These are phyloP conservation scores for Crypturellus tataupa DNA, from an alignment of 2,797 vertebrate genomes.

Conservation along the genomic window DNA sequence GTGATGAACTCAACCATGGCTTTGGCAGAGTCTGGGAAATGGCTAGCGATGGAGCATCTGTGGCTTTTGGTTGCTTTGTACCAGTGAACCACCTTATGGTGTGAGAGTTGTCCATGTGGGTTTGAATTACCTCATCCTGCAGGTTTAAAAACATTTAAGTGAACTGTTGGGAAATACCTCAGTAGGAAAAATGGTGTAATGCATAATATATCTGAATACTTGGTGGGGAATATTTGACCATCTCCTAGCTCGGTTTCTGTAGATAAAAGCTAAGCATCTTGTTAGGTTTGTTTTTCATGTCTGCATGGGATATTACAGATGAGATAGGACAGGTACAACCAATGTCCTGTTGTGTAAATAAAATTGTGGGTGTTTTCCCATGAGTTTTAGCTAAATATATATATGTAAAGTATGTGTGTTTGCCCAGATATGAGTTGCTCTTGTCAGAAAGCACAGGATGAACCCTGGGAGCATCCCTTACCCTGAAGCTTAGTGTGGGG, in stretches of 20 bases:
- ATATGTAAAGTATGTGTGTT: accelerated
- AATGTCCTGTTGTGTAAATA: background rate
- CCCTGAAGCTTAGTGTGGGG: background rate
- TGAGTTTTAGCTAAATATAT: background rate
- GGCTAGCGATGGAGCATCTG: background rate
- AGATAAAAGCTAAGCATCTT: background rate
- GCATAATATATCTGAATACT: background rate
- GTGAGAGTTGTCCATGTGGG: background rate
- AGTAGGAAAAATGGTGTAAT: background rate
- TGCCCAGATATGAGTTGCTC: background rate
- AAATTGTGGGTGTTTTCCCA: background rate
- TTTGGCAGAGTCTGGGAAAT: background rate
- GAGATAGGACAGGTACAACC: background rate
- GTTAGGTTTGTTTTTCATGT: background rate
- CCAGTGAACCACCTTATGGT: background rate
- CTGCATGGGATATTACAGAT: background rate
- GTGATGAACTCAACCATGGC: background rate
- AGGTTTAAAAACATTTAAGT: slow-evolving; percentile 34
- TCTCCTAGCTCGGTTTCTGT: background rate
- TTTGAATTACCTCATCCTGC: slow-evolving; percentile 54
- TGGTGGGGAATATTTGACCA: background rate
- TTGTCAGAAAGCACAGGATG: background rate
- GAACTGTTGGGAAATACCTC: slow-evolving; percentile 17
- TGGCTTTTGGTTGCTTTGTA: slow-evolving; percentile 35
- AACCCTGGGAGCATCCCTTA: background rate